Conservation (phyloP, 1,140 invertebrate genomes). For the Tetramorium parvispinum region DNA sequence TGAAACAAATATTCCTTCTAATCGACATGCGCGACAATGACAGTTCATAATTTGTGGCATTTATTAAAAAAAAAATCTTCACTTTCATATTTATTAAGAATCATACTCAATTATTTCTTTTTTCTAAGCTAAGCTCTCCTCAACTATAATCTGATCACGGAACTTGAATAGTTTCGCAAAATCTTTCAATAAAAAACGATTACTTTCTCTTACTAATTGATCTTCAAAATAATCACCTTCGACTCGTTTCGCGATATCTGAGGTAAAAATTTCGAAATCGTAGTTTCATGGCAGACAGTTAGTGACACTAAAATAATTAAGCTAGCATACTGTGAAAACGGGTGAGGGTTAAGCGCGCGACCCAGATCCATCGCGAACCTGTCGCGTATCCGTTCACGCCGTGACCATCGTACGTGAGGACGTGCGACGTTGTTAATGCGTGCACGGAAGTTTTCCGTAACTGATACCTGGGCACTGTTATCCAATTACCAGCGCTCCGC, state of each 20-base stretch:
- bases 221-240: background rate
- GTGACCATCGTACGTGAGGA: conserved; percentile 70
- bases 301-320: conserved; percentile 4
- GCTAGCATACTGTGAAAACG: background rate
- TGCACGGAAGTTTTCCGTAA: conserved; percentile 80
- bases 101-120: background rate
- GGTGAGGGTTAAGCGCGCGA: conserved; percentile 63
- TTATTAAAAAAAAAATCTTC: background rate
- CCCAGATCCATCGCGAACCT: conserved; percentile 72
- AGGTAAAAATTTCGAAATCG: background rate
- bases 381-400: conserved; percentile 69
- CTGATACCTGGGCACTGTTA: conserved; percentile 78
- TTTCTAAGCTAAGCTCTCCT: background rate
- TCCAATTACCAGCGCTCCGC: conserved; percentile 75
- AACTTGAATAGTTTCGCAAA: background rate
- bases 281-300: background rate
- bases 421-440: conserved; percentile 76
- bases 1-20: background rate
- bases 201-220: background rate
- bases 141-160: background rate
- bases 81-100: background rate
- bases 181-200: background rate
- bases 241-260: background rate
- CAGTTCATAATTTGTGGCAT: background rate
- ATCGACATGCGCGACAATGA: background rate